Base-by-base conservation (phyloP, 2,888 invertebrate species). In the Eledone cirrhosa region DNA sequence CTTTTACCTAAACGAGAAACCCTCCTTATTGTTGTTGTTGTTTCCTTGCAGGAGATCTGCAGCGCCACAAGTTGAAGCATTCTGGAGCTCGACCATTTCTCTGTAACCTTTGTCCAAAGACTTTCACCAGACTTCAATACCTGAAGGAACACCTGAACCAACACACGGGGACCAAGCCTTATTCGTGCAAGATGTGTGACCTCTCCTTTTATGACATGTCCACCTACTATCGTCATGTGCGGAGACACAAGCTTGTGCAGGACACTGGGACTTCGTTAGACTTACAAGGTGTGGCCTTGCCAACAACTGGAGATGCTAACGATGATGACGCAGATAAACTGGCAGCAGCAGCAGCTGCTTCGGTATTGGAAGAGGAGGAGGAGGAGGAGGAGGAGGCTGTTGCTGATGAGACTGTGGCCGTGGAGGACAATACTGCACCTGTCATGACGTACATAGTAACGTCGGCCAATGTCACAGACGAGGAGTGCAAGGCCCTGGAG, bases 91-190 rank as follows among this genome's bases (percentile, higher is more conserved):
- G 89, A 63, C 91, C 91, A 2, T 91, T 86, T 83, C 80, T 85
- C 11, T 91, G 91, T 83, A 83, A 86, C 27, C 79, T 89, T 33
- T 91, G 91, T 81, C 87, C 87, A 1, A 90, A 90, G 82, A 88
- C 89, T 8, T 91, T 91, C 83, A 91, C 91, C 27, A 83, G 91
- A 27, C 87, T 88, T 48, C 90, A 90, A 81, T 90, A 91, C 72
- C 85, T 91, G 19, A 89, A 89, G 67, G 91, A 91, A 81, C 91
- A 91, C 82, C 87, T 87, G 83, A 91, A 91, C 81, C 80, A 88
- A 2, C 91, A 91, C 81, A 89, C 86, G 74, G 90, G 90, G 7
- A 81, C 86, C 19, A 90, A 87, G 78, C 91, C 91, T 0, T 91
- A 89, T 80, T 79, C 83, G 8, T 91, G 91, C 82, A 85, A 86